Conservation (phyloP, 2,797 vertebrate species). For the Cossypha dichroa region DNA sequence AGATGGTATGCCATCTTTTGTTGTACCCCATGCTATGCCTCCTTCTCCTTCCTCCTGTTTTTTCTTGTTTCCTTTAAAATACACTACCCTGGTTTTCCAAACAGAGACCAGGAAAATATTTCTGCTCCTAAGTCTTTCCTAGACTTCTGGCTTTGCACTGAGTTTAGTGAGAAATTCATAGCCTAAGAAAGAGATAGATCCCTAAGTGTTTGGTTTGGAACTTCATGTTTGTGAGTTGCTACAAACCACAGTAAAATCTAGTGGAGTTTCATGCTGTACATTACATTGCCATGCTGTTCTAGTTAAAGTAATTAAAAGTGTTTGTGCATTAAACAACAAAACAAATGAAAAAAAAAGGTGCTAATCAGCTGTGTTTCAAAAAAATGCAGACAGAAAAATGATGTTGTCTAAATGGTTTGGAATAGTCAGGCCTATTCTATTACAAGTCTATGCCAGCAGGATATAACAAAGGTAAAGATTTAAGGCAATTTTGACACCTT, state of each 20-base stretch:
- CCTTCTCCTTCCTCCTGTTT: background rate
- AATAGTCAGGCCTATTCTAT: constrained; percentile 42
- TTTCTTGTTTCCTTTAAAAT: background rate
- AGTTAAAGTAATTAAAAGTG: constrained; percentile 30
- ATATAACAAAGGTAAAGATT: constrained; percentile 75
- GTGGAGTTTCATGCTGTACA: accelerated
- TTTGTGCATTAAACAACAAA: constrained; percentile 31
- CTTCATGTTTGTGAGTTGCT: background rate
- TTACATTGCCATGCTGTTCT: background rate
- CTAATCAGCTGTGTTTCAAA: constrained; percentile 51
- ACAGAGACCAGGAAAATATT: background rate
- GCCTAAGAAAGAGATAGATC: background rate
- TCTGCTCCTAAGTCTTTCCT: background rate
- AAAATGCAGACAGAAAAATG: constrained; percentile 39
- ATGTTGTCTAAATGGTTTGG: constrained; percentile 53
- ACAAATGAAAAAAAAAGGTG: background rate
- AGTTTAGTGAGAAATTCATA: background rate
- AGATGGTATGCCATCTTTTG: background rate
- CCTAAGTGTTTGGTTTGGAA: background rate
- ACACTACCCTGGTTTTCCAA: background rate
- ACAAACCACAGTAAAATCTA: background rate
- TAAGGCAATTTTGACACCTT: constrained; percentile 78
- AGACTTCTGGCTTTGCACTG: background rate
- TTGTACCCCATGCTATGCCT: background rate
- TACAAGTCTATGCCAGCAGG: constrained; percentile 54